Percentiles rank a stretch among this genome's conserved stretches.
Evolutionary conservation across 2,797 vertebrate genomes (phyloP).

Genomic region (Pseudochirops corinnae): DNA sequence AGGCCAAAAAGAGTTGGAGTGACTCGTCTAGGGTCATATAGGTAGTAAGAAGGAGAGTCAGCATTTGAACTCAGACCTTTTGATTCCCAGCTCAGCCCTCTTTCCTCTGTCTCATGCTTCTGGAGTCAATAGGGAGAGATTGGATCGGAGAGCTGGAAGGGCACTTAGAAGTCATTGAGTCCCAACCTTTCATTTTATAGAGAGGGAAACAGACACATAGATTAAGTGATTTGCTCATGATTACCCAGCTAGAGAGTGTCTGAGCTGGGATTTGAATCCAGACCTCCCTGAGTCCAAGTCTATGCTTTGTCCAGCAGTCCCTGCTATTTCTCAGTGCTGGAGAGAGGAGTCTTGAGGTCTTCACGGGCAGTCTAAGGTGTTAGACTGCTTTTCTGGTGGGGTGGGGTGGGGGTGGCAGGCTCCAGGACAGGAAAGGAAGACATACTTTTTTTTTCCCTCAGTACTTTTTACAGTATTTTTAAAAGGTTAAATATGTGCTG

Average conservation of each 20-base stretch:
- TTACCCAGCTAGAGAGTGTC: background rate
- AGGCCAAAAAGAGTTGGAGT: background rate
- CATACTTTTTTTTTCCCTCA: background rate
- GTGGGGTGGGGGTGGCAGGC: background rate
- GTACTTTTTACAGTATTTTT: background rate
- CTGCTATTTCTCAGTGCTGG: background rate
- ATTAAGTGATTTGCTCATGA: background rate
- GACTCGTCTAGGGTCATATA: background rate
- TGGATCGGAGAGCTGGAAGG: background rate
- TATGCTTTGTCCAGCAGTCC: background rate
- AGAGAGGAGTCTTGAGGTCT: background rate
- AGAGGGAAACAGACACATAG: background rate
- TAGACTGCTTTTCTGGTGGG: background rate
- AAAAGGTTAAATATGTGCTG: background rate
- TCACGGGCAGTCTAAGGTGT: background rate
- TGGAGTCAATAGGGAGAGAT: background rate
- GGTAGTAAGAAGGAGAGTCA: no score
- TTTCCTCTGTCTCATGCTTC: background rate
- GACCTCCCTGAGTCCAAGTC: background rate
- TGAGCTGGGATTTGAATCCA: background rate
- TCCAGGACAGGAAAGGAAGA: background rate
- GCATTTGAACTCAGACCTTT: background rate
- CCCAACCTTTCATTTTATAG: background rate
- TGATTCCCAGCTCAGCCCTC: background rate
- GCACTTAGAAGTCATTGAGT: background rate